These are phyloP conservation scores for Perdita meconis DNA, from an alignment of 2,888 invertebrate species.

Conservation along the genomic window DNA sequence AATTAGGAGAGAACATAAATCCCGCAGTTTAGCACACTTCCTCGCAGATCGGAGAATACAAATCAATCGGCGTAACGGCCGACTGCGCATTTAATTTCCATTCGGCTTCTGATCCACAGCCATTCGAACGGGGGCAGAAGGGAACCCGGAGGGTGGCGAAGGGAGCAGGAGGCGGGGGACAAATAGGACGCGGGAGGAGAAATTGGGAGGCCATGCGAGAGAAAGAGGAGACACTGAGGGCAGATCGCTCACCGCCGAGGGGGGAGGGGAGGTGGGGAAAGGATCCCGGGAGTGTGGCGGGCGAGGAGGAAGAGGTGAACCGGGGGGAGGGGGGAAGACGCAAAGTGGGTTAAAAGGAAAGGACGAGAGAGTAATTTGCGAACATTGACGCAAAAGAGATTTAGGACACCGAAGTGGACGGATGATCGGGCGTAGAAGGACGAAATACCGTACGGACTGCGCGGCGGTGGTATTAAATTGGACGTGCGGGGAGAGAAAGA, in stretches of 20 bases:
- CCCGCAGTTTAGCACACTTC: conserved; percentile 82
- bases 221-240: conserved; percentile 16
- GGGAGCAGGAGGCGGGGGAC: conserved; percentile 17
- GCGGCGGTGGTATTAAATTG: conserved; percentile 23
- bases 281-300: not conserved
- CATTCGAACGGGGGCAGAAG: not conserved
- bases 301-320: not conserved
- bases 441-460: not conserved
- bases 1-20: conserved; percentile 84
- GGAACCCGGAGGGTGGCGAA: not conserved
- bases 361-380: conserved; percentile 57
- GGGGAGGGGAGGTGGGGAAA: not conserved
- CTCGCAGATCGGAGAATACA: conserved; percentile 82
- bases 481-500: conserved; percentile 24
- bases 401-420: conserved; percentile 40
- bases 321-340: not conserved
- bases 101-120: conserved; percentile 70
- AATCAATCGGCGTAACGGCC: conserved; percentile 83
- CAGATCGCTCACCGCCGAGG: too few species aligned
- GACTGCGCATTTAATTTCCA: conserved; percentile 84
- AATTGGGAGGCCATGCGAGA: conserved; percentile 8
- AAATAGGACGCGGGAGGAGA: conserved; percentile 25
- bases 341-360: conserved; percentile 54
- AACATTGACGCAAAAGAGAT: conserved; percentile 54
- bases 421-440: conserved; percentile 31